Conservation (phyloP, 2,113 vertebrate species). For the Gila orcuttii region DNA sequence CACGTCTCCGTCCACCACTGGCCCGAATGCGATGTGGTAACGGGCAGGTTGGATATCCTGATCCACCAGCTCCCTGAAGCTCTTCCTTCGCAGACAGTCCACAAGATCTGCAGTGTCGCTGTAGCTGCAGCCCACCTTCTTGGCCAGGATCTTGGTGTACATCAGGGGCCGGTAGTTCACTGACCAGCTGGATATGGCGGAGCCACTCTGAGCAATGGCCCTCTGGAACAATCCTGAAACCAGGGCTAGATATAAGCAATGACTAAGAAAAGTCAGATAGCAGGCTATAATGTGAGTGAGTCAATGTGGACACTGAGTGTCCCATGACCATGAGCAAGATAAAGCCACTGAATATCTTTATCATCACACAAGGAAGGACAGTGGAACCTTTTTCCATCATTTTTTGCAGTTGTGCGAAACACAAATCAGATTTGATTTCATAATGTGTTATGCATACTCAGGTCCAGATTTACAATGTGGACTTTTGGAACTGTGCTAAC, state of each 20-base stretch:
- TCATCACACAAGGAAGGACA: background rate
- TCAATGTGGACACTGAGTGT: constrained; percentile 15
- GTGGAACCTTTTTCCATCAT: background rate
- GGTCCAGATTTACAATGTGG: too few relatives aligned
- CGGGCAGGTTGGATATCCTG: constrained; percentile 95
- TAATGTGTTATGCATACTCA: too few relatives aligned
- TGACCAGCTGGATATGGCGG: constrained; percentile 95
- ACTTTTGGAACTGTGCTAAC: too few relatives aligned
- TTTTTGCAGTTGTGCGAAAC: too few relatives aligned
- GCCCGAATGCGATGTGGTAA: constrained; percentile 95
- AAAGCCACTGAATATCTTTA: background rate
- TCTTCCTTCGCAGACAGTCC: constrained; percentile 88
- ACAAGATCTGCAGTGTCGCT: constrained; percentile 86
- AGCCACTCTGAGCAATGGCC: constrained; percentile 93
- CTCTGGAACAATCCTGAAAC: constrained; percentile 89
- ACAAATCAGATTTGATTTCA: too few relatives aligned
- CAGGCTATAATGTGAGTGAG: background rate
- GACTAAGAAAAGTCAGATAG: background rate
- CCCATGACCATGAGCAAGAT: constrained; percentile 14
- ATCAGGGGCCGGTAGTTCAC: constrained; percentile 92
- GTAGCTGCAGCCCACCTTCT: constrained; percentile 89
- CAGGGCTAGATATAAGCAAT: constrained; percentile 1
- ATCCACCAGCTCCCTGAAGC: constrained; percentile 90
- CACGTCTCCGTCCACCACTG: constrained; percentile 93
- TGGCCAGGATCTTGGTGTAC: constrained; percentile 88